phyloP scores from a whole-genome alignment of 2,113 vertebrate genomes.

The Penelope pileata region DNA sequence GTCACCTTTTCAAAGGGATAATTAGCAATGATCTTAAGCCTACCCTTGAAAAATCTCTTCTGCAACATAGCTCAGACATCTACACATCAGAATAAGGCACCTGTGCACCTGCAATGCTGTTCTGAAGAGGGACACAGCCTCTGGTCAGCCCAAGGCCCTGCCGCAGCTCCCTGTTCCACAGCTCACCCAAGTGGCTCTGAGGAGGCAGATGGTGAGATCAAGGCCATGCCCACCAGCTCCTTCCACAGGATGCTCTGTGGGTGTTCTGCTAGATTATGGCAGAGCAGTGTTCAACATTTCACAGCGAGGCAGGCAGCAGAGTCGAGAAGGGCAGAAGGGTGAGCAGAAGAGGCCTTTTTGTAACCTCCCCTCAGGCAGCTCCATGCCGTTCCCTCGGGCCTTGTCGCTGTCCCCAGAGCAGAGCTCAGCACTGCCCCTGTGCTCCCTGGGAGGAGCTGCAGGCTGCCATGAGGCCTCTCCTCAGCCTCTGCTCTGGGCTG shows the following conservation, averaged over 20 bases:
- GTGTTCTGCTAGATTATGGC: neutral
- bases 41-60: neutral
- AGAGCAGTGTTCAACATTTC: neutral
- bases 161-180: neutral
- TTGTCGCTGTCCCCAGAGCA: too few relatives aligned
- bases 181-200: neutral
- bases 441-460: too few relatives aligned
- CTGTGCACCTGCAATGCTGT: neutral
- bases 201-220: neutral
- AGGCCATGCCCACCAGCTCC: neutral
- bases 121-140: neutral
- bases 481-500: too few relatives aligned
- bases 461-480: too few relatives aligned
- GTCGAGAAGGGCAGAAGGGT: neutral
- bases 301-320: neutral
- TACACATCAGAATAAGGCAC: neutral
- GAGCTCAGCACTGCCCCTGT: too few relatives aligned
- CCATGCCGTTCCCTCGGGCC: too few relatives aligned
- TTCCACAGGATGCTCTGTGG: neutral
- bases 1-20: neutral
- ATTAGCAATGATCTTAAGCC: neutral
- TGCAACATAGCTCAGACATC: neutral
- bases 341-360: too few relatives aligned
- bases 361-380: too few relatives aligned
- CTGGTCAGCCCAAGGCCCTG: accelerated